Evolutionary conservation across 2,113 vertebrate species (phyloP), one percentile per base, ranked within the genome.

Genomic region (Morone chrysops): DNA sequence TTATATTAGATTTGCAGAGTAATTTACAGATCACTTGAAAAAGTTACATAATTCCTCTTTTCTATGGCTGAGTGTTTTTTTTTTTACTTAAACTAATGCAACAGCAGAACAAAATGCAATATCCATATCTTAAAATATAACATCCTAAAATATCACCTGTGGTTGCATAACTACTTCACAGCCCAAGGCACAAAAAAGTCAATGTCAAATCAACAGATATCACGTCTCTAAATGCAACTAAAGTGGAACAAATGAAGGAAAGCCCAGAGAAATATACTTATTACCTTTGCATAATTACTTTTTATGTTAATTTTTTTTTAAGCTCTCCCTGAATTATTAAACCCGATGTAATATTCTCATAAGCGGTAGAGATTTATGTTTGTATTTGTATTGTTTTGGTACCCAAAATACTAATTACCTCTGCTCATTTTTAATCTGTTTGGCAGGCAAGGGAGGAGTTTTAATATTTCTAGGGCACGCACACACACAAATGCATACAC

Each of bases 371-470:
- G 71, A 91, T 90, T 88, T 68, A 80, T 86, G 50, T 87, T 75
- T 75, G 38, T 69, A 75, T 81, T 70, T 73, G 25, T 40, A 79
- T 83, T 86, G 85, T 84, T 86, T 80, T 71, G 59, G 17, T 81
- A 63, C 54, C 70, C 57, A 74, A 75, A 91, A 85, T 82, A 78
- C 79, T 75, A 87, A 92, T 90, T 85, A 85, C 68, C 84, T 75
- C 9, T 77, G 72, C 79, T 86, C 62, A 47, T 69, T 76, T 83
- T 81, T 84, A 88, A 85, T 86, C 81, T 75, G 45, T 76, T 80
- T 67, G 14, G 66, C 53, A 76, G 60, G 78, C 43, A 20, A 45
- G 60, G n/a, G 70, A 51, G 50, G 65, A 25, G 25, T 63, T 40
- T 70, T 62, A 7, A 36, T 81, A 87, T 84, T 81, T 80, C 65